Evolutionary conservation across 2,113 vertebrate species (phyloP), one percentile per base, ranked within the genome.

Genomic region (Ahaetulla prasina): DNA sequence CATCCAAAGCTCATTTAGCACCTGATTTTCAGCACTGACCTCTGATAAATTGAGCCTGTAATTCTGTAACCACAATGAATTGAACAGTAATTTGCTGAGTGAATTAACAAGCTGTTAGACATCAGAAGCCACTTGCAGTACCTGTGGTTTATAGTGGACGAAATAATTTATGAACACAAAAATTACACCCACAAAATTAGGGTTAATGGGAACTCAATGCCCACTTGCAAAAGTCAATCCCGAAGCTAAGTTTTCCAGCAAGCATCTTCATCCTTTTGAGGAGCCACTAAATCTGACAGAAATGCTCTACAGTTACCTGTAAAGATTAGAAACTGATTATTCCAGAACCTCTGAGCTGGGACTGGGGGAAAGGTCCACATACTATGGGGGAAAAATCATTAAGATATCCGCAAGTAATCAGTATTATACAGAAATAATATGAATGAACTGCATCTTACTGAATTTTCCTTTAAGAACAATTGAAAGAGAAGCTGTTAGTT

Each of bases 11-110:
- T 96, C 92, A 95, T 87, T 88, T 93, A 93, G 89, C 87, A 86
- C 92, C 85, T 87, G 53, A 63, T 94, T 94, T 96, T 94, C 94
- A 93, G 93, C 93, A 93, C 92, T 91, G 93, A 93, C 74, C 55
- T 54, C 90, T 91, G 68, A 91, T 93, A 89, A 93, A 91, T 63
- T 91, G 87, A 93, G 93, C 93, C 53, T 85, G 95, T 92, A 92
- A 39, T 94, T 94, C 93, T 95, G 80, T 74, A 91, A 50, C 89
- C 93, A 90, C 85, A 93, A 94, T 43, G 93, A 95, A 94, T 93
- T 94, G 93, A 95, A 63, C 85, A 93, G 0, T 5, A 57, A 68
- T 84, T 91, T 92, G 94, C 25, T 3, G 25, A 94, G 91, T 89
- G 93, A 95, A 91, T 93, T 87, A 86, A 89, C 89, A 95, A 92